Percentiles rank a stretch among this genome's conserved stretches.
These are phyloP conservation scores for Trypoxylus dichotomus DNA, from an alignment of 1,140 invertebrate species.

Conservation along the genomic window DNA sequence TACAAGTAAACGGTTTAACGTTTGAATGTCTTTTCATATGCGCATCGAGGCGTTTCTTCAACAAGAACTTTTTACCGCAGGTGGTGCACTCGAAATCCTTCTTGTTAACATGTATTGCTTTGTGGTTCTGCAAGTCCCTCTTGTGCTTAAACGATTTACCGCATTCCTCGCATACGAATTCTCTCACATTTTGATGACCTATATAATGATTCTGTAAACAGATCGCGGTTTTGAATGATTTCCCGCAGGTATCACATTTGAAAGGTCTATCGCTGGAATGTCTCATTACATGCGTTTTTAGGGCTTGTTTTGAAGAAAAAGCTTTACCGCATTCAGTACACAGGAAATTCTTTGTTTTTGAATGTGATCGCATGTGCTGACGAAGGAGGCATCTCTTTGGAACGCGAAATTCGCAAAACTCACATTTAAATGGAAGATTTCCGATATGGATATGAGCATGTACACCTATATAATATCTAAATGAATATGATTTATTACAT, in stretches of 20 bases:
- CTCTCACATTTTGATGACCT: neutral
- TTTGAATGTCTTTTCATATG: slow-evolving; percentile 60
- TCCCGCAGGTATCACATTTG: neutral
- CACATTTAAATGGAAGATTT: neutral
- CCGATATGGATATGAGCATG: neutral
- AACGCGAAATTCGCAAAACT: neutral
- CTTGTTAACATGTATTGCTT: slow-evolving; percentile 56
- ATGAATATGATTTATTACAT: neutral
- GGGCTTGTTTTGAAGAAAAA: neutral
- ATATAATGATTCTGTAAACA: neutral
- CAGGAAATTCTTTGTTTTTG: neutral
- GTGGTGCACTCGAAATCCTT: slow-evolving; percentile 32
- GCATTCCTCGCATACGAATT: slow-evolving; percentile 7
- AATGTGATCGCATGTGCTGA: neutral
- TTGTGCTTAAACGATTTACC: slow-evolving; percentile 31
- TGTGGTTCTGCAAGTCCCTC: slow-evolving; percentile 51
- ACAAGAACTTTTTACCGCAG: slow-evolving; percentile 30
- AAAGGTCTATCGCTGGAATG: neutral
- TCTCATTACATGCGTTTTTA: neutral
- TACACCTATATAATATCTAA: neutral
- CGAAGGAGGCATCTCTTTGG: neutral
- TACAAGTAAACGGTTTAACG: slow-evolving; percentile 60
- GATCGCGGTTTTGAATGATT: neutral
- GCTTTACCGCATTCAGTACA: neutral
- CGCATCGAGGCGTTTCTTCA: slow-evolving; percentile 37